Evolutionary conservation across 2,888 invertebrate genomes (phyloP).

Genomic region (Cephus sareptanus): DNA sequence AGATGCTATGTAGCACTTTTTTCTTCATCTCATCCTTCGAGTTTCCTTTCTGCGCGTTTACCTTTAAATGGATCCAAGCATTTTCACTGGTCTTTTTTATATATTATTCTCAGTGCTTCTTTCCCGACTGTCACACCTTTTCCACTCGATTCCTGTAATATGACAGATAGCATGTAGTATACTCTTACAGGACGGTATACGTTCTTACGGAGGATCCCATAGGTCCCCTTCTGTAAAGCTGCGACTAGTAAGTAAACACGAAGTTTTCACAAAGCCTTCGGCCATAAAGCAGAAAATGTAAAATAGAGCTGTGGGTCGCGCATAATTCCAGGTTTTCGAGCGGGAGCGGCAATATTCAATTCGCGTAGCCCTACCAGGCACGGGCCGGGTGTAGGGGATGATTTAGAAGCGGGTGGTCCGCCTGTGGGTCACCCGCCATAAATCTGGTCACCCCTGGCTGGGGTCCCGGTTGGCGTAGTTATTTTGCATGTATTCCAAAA

Average conservation of each 20-base stretch:
- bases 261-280: background rate
- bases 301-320: constrained; percentile 10
- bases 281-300: constrained; percentile 17
- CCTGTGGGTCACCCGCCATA: constrained; percentile 44
- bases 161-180: background rate
- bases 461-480: constrained; percentile 26
- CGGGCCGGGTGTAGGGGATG: constrained; percentile 33
- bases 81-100: background rate
- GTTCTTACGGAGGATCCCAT: background rate
- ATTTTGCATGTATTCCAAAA: constrained; percentile 19
- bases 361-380: constrained; percentile 17
- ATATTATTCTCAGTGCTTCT: background rate
- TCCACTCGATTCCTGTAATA: background rate
- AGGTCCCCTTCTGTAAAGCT: background rate
- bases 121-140: background rate
- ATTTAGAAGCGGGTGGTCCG: constrained; percentile 39
- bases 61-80: background rate
- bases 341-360: constrained; percentile 24
- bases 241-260: background rate
- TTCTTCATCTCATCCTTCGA: background rate
- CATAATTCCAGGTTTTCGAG: constrained; percentile 25
- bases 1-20: background rate
- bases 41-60: background rate
- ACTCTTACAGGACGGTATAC: background rate
- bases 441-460: constrained; percentile 31